Base-by-base conservation (phyloP, 2,113 vertebrate species). In the Vidua macroura region DNA sequence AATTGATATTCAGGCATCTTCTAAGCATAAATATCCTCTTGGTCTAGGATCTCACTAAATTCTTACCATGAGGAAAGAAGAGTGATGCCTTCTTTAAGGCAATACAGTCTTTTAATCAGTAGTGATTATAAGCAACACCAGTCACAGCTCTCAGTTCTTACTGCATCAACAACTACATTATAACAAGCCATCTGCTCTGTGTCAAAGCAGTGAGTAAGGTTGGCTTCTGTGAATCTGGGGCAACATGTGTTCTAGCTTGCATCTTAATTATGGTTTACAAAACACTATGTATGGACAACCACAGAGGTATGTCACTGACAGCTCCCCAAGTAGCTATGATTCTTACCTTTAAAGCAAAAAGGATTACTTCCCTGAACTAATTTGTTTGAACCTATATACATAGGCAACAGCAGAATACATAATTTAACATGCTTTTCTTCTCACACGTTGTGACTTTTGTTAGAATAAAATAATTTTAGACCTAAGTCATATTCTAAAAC, bases 181-280 rank as follows among this genome's bases (percentile, higher is more conserved):
- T 51, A 87, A 79, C 79, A 66, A 90, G 72, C 87, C 93, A 93
- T 90, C 93, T 95, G 93, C 84, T 95, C 82, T 56, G 59, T 85
- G 91, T 95, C 93, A 87, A 86, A 78, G 79, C 9, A 83, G 69
- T 67, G 80, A 93, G 66, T 70, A 95, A 93, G 83, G 88, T n/a
- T 93, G 68, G 72, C 55, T 86, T 92, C 95, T 81, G 60, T 78
- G 60, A 96, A 96, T 92, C 83, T 90, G 76, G 92, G 92, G 93
- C 94, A 96, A 94, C 67, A 62, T 51, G 81, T 90, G 63, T 74
- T 91, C 67, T 83, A 85, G 59, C 79, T 76, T 95, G 78, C 75
- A 87, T 90, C 90, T 88, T 94, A 90, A 92, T 94, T 92, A 90
- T 48, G 63, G 55, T 77, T 95, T 93, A 77, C 60, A 91, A 91